These are phyloP conservation scores for Trididemnum clinides DNA, from an alignment of 23 tunicate genomes.

Conservation along the genomic window DNA sequence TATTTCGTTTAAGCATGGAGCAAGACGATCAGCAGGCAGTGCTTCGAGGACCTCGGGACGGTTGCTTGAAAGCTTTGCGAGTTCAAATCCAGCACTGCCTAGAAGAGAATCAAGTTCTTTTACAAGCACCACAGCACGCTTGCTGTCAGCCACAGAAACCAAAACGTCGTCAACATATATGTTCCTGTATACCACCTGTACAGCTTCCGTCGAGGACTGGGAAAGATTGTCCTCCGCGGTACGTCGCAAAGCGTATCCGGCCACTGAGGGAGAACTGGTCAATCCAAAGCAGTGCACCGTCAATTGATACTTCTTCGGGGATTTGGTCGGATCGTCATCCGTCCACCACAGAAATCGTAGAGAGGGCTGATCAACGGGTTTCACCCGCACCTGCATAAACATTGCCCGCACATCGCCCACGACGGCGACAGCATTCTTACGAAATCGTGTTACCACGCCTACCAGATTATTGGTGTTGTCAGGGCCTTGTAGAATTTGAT, in stretches of 20 bases:
- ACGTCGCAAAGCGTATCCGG: background rate
- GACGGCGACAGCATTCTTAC: slow-evolving; percentile 2
- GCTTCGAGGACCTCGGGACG: background rate
- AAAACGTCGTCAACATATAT: slow-evolving; percentile 1
- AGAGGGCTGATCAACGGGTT: background rate
- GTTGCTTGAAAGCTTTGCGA: background rate
- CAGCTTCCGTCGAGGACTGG: background rate
- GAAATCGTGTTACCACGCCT: slow-evolving; percentile 4
- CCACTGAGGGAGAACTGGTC: background rate
- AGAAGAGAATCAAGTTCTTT: background rate
- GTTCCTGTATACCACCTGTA: background rate
- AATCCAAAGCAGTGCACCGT: slow-evolving; percentile 22
- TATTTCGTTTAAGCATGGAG: background rate
- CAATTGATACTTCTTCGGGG: background rate
- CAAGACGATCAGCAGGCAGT: background rate
- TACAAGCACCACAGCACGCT: background rate
- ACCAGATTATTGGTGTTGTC: slow-evolving; percentile 9
- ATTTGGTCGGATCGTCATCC: background rate
- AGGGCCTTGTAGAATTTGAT: slow-evolving; percentile 4
- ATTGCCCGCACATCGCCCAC: background rate
- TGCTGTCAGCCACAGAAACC: background rate
- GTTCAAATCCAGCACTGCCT: background rate
- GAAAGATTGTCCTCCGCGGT: background rate
- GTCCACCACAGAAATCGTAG: slow-evolving; percentile 28
- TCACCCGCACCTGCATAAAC: slow-evolving; percentile 13